These are phyloP conservation scores for Cephonodes hylas DNA, from an alignment of 2,888 invertebrate species.

Conservation along the genomic window DNA sequence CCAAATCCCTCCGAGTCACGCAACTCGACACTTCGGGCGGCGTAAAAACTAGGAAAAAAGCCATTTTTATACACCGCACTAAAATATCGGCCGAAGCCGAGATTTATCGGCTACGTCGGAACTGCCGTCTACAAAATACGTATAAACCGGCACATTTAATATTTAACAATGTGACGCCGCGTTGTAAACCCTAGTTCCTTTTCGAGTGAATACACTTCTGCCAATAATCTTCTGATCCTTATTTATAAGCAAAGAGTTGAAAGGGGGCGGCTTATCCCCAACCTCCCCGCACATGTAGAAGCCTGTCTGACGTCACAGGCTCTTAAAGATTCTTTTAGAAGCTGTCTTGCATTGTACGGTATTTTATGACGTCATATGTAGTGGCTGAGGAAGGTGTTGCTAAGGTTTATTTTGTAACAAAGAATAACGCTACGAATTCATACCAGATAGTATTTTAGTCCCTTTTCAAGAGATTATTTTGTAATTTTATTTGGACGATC, in stretches of 20 bases:
- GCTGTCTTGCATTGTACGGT: not conserved
- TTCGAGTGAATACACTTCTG: slow-evolving; percentile 57
- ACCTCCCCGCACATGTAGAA: slow-evolving; percentile 35
- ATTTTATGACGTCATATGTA: not conserved
- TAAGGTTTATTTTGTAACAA: no score
- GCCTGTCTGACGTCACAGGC: slow-evolving; percentile 11
- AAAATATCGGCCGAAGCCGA: not conserved
- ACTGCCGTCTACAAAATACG: not conserved
- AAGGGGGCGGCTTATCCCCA: slow-evolving; percentile 39
- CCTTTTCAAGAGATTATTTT: no score
- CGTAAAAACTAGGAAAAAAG: not conserved
- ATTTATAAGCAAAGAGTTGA: slow-evolving; percentile 60
- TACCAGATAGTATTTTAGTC: no score
- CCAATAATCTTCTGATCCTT: slow-evolving; percentile 69
- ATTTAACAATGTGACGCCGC: slow-evolving; percentile 34
- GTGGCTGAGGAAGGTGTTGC: no score
- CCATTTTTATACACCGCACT: slow-evolving; percentile 11
- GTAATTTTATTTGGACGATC: no score
- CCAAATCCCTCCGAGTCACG: not conserved
- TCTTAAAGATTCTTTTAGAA: not conserved
- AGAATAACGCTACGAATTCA: no score
- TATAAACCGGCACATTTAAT: slow-evolving; percentile 25
- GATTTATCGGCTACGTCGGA: slow-evolving; percentile 11
- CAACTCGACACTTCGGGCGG: not conserved
- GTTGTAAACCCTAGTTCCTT: slow-evolving; percentile 49